Evolutionary conservation across 2,113 vertebrate genomes (phyloP).

Genomic region (Procavia capensis): DNA sequence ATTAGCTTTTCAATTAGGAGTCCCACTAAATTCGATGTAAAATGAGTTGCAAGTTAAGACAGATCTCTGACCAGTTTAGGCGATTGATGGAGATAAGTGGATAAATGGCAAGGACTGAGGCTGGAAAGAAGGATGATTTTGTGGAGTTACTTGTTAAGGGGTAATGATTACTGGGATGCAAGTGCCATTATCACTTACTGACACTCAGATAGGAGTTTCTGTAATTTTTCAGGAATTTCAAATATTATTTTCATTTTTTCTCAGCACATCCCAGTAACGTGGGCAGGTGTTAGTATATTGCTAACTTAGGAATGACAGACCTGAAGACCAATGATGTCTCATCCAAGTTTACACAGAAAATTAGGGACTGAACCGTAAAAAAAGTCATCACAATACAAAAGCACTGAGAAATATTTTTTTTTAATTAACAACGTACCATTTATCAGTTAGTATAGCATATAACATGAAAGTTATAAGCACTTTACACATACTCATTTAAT

Average conservation of each 20-base stretch:
- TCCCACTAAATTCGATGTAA: constrained; percentile 47
- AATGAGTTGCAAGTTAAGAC: constrained; percentile 59
- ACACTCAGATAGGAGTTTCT: constrained; percentile 22
- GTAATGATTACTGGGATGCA: constrained; percentile 3
- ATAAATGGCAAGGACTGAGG: constrained; percentile 32
- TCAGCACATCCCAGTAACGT: neutral
- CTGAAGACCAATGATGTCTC: constrained; percentile 4
- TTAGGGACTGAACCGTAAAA: neutral
- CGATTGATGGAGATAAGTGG: neutral
- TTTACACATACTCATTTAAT: neutral
- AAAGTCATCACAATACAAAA: neutral
- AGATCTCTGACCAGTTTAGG: neutral
- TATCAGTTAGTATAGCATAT: neutral
- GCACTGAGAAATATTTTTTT: constrained; percentile 23
- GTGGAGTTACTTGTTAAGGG: constrained; percentile 12
- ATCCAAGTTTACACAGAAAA: neutral
- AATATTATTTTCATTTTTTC: constrained; percentile 46
- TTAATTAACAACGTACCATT: neutral
- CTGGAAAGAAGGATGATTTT: constrained; percentile 28
- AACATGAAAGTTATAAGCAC: neutral
- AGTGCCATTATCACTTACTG: constrained; percentile 23
- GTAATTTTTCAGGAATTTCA: constrained; percentile 52
- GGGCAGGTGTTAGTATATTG: neutral
- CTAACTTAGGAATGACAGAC: constrained; percentile 24
- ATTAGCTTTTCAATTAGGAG: constrained; percentile 65